Percentiles rank a stretch among this genome's conserved stretches.
Conservation (phyloP, 2,797 vertebrate species). For the Alectoris magna region DNA sequence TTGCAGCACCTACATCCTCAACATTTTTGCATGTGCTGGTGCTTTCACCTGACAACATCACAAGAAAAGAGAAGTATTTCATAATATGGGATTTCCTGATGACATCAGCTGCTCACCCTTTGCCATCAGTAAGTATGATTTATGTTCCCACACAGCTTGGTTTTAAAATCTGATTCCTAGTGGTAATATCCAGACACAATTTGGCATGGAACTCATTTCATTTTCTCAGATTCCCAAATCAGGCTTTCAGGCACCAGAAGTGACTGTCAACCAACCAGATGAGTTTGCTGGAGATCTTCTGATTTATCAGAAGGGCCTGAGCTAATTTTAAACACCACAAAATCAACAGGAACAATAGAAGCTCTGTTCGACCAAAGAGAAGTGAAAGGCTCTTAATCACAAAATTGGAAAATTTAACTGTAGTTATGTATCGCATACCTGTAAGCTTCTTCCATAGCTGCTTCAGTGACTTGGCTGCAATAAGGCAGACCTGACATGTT, state of each 20-base stretch:
- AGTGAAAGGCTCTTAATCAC: not conserved
- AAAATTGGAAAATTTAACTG: not conserved
- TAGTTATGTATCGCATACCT: not conserved
- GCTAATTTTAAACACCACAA: not conserved
- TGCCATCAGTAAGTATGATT: not conserved
- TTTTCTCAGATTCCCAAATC: not conserved
- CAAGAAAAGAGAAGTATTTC: not conserved
- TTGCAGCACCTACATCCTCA: not conserved
- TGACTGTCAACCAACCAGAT: not conserved
- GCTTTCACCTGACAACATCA: not conserved
- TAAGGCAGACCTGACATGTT: not conserved
- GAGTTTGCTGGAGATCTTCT: not conserved
- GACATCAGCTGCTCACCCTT: not conserved
- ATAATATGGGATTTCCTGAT: not conserved
- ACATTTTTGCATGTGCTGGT: not conserved
- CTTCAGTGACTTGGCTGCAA: not conserved
- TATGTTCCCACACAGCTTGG: not conserved
- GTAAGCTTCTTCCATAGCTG: not conserved
- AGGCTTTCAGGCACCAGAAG: not conserved
- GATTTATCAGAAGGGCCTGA: not conserved
- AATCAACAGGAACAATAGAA: not conserved
- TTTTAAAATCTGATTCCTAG: not conserved
- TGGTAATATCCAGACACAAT: not conserved
- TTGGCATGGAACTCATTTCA: not conserved
- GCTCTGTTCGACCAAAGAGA: not conserved